Evolutionary conservation across 2,797 vertebrate species (phyloP), one percentile per base, ranked within the genome.

Genomic region (Thunnus albacares): DNA sequence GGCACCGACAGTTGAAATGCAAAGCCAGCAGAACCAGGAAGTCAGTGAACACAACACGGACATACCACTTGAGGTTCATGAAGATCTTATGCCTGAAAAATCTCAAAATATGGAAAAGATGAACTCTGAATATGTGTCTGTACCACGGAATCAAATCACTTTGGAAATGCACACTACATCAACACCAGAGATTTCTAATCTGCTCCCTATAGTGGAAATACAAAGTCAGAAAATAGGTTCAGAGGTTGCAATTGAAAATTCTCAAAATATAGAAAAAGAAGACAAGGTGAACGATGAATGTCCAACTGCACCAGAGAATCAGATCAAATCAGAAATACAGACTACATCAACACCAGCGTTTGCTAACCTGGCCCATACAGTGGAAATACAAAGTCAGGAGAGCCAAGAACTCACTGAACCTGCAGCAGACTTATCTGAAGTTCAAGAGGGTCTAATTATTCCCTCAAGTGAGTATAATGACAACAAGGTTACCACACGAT

Each of bases 401-500:
- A 74, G 38, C 28, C 75, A 67, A 35, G 80, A 80, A 38, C 30
- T 28, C 45, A 17, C 12, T 63, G 20, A 86, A 30, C 6, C 35
- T 49, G 56, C 3, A 1, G 26, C 1, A 15, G 63, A 79, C 26
- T 1, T 33, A 43, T 41, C 63, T 26, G 77, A 82, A 8, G 56
- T 57, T 83, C 57, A 81, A 61, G 78, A 75, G 38, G 28, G 2
- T 60, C 15, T 63, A 52, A 71, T 43, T 33, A 69, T 47, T 67
- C 20, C 55, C 4, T 14, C 43, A 49, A 71, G 49, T 53, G 81
- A 84, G 13, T 73, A 45, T 38, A 60, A 73, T 28, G 66, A 79
- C 56, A 82, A 80, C 17, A 61, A 52, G 14, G 38, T 58, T 35
- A 59, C 66, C 4, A 14, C 60, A 5, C 75, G 78, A 49, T 57